These are phyloP conservation scores for Falco columbarius DNA, from an alignment of 2,797 vertebrate species.

Conservation along the genomic window DNA sequence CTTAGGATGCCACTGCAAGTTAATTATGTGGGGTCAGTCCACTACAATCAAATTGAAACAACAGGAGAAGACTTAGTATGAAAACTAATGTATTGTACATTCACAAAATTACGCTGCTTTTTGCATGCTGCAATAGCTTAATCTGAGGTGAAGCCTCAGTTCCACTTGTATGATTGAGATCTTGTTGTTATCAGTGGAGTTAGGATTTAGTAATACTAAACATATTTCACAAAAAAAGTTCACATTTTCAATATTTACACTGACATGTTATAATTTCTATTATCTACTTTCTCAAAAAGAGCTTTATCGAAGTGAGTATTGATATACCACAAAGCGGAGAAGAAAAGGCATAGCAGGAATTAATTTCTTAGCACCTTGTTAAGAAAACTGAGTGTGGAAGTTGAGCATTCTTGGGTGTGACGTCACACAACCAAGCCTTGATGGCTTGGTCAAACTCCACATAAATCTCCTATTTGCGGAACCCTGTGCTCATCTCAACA, in stretches of 20 bases:
- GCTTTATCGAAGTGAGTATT: not conserved
- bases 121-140: not conserved
- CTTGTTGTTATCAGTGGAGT: not conserved
- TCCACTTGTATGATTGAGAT: not conserved
- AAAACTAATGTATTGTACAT: not conserved
- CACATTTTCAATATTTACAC: not conserved
- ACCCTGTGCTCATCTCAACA: not conserved
- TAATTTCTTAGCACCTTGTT: not conserved
- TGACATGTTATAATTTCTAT: not conserved
- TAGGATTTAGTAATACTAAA: not conserved
- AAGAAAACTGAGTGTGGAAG: not conserved
- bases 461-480: not conserved
- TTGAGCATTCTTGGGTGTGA: not conserved
- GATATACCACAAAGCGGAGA: not conserved
- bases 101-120: not conserved
- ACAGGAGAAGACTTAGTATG: not conserved
- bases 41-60: not conserved
- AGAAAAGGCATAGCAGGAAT: not conserved
- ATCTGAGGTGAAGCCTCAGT: not conserved
- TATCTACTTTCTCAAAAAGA: not conserved
- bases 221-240: not conserved
- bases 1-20: not conserved
- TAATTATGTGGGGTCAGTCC: not conserved
- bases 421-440: not conserved
- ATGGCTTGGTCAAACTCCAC: not conserved